phyloP scores from a whole-genome alignment of 2,797 vertebrate species.

The Protosalanx chinensis region DNA sequence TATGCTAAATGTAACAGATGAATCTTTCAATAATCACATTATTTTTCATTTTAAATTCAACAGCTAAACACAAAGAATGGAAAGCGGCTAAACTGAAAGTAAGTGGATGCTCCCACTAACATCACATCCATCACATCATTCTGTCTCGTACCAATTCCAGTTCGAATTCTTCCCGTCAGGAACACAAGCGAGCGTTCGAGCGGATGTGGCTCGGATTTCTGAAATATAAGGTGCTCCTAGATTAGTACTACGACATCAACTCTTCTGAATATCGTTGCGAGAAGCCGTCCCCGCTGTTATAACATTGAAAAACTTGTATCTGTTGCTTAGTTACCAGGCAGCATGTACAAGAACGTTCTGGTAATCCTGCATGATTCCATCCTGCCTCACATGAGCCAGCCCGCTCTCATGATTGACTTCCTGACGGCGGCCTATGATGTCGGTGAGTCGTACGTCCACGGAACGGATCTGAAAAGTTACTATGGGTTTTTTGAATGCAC shows the following conservation, averaged over 20 bases:
- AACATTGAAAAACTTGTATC: neutral
- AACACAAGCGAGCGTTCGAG: slow-evolving; percentile 85
- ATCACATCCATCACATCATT: neutral
- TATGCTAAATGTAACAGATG: too few species aligned
- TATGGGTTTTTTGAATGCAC: neutral
- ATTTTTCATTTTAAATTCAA: slow-evolving; percentile 9
- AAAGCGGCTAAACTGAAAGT: slow-evolving; percentile 86
- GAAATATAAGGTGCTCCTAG: slow-evolving; percentile 81
- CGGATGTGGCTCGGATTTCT: slow-evolving; percentile 91
- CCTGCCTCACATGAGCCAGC: slow-evolving; percentile 89
- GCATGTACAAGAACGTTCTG: slow-evolving; percentile 90
- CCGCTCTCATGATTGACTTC: slow-evolving; percentile 93
- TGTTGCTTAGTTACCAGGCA: slow-evolving; percentile 78
- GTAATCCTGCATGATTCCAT: slow-evolving; percentile 89
- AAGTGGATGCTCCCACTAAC: slow-evolving; percentile 35
- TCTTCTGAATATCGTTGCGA: neutral
- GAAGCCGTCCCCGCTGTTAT: neutral
- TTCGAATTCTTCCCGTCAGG: slow-evolving; percentile 65
- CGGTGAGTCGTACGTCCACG: slow-evolving; percentile 71
- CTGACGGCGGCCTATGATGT: slow-evolving; percentile 88
- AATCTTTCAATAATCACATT: neutral
- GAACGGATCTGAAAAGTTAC: neutral
- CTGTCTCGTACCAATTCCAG: neutral
- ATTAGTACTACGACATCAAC: neutral
- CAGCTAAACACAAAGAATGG: slow-evolving; percentile 80